A percentile compares a stretch with the other conserved stretches of the same genome.
Evolutionary conservation across 2,888 invertebrate species (phyloP).

Genomic region (Tenthredo notha): DNA sequence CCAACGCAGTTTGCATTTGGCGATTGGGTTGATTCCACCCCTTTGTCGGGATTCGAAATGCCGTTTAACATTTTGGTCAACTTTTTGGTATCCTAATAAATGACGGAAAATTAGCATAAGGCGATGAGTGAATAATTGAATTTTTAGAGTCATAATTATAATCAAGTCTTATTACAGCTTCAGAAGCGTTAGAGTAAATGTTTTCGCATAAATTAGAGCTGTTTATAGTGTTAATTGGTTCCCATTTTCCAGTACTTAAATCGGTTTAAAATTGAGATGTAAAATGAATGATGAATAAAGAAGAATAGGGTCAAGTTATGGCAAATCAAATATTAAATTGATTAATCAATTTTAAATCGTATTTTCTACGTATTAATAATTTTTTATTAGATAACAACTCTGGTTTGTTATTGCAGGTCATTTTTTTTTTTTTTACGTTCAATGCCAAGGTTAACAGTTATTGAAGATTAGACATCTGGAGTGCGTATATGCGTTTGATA

Average conservation of each 20-base stretch:
- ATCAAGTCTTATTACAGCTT: too few relatives aligned
- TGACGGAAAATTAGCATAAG: not conserved
- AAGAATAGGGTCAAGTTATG: not conserved
- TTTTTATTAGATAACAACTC: constrained; percentile 16
- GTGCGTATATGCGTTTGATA: not conserved
- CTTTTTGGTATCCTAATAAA: constrained; percentile 51
- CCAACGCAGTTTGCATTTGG: constrained; percentile 61
- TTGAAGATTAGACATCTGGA: not conserved
- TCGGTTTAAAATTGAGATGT: not conserved
- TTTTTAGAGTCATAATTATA: not conserved
- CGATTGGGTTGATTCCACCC: constrained; percentile 58
- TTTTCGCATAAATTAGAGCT: not conserved
- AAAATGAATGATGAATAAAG: not conserved
- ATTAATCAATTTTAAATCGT: not conserved
- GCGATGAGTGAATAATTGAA: not conserved
- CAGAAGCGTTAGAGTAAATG: not conserved
- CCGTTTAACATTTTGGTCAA: constrained; percentile 70
- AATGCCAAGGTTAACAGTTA: not conserved
- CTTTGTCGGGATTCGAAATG: constrained; percentile 58
- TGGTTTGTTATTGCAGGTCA: not conserved
- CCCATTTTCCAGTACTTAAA: not conserved
- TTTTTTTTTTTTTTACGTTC: not conserved
- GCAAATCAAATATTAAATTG: not conserved
- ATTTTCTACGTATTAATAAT: not conserved
- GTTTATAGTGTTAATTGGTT: not conserved